Percentiles rank a stretch among this genome's conserved stretches.
Evolutionary conservation across 2,797 vertebrate species (phyloP).

Genomic region (Leptodactylus fallax): DNA sequence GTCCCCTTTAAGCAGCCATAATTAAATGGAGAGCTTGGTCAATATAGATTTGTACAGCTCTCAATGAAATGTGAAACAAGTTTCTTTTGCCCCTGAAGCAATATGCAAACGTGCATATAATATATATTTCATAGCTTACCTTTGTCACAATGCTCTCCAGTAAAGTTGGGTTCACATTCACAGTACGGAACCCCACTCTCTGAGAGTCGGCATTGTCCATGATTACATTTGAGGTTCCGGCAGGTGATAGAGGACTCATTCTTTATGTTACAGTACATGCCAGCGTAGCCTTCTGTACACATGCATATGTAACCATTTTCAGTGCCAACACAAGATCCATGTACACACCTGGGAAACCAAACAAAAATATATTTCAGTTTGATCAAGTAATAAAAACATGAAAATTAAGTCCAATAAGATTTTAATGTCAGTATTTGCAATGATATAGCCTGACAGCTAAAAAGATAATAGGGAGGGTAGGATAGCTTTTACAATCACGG

Average conservation of each 20-base stretch:
- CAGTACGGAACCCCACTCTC: conserved; percentile 85
- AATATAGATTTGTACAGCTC: too few relatives aligned
- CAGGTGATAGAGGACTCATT: conserved; percentile 85
- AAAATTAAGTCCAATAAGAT: too few relatives aligned
- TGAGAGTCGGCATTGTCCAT: conserved; percentile 86
- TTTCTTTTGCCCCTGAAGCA: too few relatives aligned
- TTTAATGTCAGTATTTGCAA: too few relatives aligned
- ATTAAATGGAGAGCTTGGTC: too few relatives aligned
- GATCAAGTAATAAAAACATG: too few relatives aligned
- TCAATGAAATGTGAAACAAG: too few relatives aligned
- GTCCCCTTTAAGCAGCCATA: too few relatives aligned
- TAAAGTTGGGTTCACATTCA: conserved; percentile 85
- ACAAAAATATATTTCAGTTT: not conserved
- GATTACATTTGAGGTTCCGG: conserved; percentile 84
- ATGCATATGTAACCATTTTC: conserved; percentile 85
- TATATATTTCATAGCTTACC: conserved; percentile 74
- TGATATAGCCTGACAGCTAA: too few relatives aligned
- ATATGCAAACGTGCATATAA: not conserved
- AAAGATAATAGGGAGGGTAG: too few relatives aligned
- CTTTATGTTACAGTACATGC: conserved; percentile 84
- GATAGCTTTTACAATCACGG: too few relatives aligned
- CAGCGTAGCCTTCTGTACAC: conserved; percentile 86
- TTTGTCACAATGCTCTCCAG: conserved; percentile 85
- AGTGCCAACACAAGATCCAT: conserved; percentile 82
- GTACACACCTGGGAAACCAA: conserved; percentile 83